Base-by-base conservation (phyloP, 2,888 invertebrate species). In the Trisateles emortualis region DNA sequence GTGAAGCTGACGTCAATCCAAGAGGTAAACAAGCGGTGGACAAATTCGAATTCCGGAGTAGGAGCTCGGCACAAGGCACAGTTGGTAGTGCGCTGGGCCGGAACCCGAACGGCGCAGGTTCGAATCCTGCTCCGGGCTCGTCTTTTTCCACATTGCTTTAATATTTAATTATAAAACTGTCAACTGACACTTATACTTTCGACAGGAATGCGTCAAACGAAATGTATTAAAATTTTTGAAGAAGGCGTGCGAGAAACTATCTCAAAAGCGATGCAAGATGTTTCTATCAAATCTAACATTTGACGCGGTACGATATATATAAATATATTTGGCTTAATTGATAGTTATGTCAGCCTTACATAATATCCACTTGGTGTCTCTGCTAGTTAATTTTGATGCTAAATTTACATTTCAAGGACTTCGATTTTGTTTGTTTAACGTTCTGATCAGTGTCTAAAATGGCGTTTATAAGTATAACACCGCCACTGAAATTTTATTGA, bases 251-350 rank as follows among this genome's bases (percentile, higher is more conserved):
- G 74, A 78, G 66, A 84, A 64, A 78, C 66, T 88, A 59, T 63
- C 74, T 79, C 87, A 81, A 86, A 89, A 87, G 80, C 81, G 80
- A 65, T 89, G 84, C 86, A 85, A 86, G 86, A 69, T 84, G 60
- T 77, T 84, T 44, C 62, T 72, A 70, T 51, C 46, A 56, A 72
- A 72, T 67, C 87, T 89, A 75, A 76, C 90, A 57, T 79, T 83
- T 62, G 88, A 89, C 72, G 89, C 91, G 91, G 91, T 91, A 90
- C 81, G 81, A 67, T 72, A 3, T 19, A 19, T 5, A 55, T 55
- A 38, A 50, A 55, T 60, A 46, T 11, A 57, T 59, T 51, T 55
- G 46, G 54, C 1, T 46, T 58, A 40, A 14, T 41, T 35, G 30
- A n/a, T n/a, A 14, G 22, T 43, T 43, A 3, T 13, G 11, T 22